These are phyloP conservation scores for Adoxophyes honmai DNA, from an alignment of 1,140 invertebrate genomes.

Conservation along the genomic window DNA sequence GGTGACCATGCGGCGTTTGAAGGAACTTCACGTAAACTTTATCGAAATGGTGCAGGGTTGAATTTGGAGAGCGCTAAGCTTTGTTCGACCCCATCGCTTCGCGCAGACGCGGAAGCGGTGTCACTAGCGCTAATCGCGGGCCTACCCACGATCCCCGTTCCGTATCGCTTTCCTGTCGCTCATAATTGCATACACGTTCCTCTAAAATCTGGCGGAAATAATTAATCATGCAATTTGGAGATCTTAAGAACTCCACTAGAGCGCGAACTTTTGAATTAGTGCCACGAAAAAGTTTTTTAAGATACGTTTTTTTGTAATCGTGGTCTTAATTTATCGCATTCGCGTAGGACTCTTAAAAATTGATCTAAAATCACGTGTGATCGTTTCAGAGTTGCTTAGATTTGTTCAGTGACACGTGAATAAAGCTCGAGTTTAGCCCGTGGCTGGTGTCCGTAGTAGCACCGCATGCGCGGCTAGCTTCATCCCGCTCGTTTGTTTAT, in stretches of 20 bases:
- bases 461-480: constrained; percentile 53
- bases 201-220: not conserved
- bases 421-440: not conserved
- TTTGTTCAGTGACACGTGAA: no score
- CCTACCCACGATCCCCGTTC: constrained; percentile 28
- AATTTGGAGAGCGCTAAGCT: constrained; percentile 41
- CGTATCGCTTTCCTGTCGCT: constrained; percentile 16
- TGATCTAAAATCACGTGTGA: no score
- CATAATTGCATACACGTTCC: not conserved
- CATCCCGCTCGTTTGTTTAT: constrained; percentile 71
- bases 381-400: no score
- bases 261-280: no score
- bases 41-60: constrained; percentile 45
- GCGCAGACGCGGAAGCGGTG: constrained; percentile 67
- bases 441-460: constrained; percentile 12
- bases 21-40: constrained; percentile 34
- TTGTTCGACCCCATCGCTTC: constrained; percentile 29
- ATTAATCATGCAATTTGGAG: no score
- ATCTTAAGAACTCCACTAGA: no score
- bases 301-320: no score
- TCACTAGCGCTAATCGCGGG: constrained; percentile 58
- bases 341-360: no score
- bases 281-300: no score
- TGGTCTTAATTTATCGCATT: no score
- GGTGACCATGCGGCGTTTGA: constrained; percentile 38